phyloP scores from a whole-genome alignment of 2,113 vertebrate species.

The Oreochromis niloticus region DNA sequence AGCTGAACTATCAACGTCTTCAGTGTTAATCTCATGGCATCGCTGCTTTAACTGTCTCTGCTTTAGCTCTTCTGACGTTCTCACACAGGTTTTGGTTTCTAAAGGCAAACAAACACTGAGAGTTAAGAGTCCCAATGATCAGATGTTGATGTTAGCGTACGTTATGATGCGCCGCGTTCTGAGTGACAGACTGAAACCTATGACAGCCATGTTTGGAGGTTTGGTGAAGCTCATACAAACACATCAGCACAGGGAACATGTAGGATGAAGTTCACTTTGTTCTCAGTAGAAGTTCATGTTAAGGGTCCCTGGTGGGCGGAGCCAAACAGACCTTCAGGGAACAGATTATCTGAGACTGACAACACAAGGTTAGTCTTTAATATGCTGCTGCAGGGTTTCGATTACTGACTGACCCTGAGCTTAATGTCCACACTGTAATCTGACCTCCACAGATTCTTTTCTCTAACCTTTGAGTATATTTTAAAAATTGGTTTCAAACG shows the following conservation, averaged over 20 bases:
- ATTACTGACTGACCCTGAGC: background rate
- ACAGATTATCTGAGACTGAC: accelerated
- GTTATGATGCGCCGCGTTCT: background rate
- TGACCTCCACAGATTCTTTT: background rate
- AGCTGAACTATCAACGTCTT: background rate
- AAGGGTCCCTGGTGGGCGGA: background rate
- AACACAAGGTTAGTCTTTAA: accelerated
- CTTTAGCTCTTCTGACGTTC: accelerated
- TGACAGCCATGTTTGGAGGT: background rate
- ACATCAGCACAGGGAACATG: accelerated
- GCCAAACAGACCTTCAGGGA: background rate
- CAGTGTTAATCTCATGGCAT: accelerated
- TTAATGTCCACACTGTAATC: background rate
- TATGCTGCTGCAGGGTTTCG: accelerated
- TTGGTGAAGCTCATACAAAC: background rate
- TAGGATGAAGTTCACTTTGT: background rate
- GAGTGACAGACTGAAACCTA: background rate
- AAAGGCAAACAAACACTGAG: background rate
- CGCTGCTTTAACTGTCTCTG: accelerated
- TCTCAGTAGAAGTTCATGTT: background rate
- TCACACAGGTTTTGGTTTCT: background rate
- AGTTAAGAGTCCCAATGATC: background rate
- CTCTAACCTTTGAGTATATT: accelerated
- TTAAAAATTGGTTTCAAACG: accelerated
- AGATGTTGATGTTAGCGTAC: accelerated